Evolutionary conservation across 2,113 vertebrate genomes (phyloP), one percentile per base, ranked within the genome.

Genomic region (Andinoacara biseriatus): DNA sequence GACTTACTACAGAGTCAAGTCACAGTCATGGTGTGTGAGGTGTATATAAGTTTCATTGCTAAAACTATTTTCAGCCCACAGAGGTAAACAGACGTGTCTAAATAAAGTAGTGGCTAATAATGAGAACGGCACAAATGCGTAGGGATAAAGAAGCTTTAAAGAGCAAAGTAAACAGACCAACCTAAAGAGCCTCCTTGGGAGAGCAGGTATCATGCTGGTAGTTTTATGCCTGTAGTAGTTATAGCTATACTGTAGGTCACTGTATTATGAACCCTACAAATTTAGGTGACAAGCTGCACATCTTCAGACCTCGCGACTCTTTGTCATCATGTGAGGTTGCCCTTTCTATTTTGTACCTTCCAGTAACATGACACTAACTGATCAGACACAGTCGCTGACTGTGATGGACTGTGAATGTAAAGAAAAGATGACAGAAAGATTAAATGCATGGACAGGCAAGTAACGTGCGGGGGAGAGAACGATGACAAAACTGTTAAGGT

Each of bases 351-450:
- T 60, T 29, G 13, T 9, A 57, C 59, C 80, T 58, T 18, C 74
- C 72, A 82, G 59, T 85, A 77, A 86, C 89, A 80, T 56, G 74
- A 88, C 58, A 62, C 75, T 67, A 56, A 88, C 89, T 65, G 67
- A 88, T 88, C 82, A 83, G 75, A 82, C 13, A 20, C 58, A 31
- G 35, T 26, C 13, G 18, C 62, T 14, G 59, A 63, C 18, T 40
- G 58, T 33, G 46, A 83, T 82, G 60, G 43, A 83, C 72, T 77
- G 67, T 60, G 29, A 82, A 85, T 82, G 49, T 85, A 84, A 76
- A 78, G 69, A 88, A 57, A 86, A n/a, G 29, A 52, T 76, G 54
- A 84, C 56, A 33, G 77, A 35, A 54, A 83, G 67, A 88, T 63
- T 62, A 79, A 82, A 87, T 35, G 57, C 40, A 59, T 38, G 62